phyloP scores from a whole-genome alignment of 2,113 vertebrate species.

The Noctilio leporinus region DNA sequence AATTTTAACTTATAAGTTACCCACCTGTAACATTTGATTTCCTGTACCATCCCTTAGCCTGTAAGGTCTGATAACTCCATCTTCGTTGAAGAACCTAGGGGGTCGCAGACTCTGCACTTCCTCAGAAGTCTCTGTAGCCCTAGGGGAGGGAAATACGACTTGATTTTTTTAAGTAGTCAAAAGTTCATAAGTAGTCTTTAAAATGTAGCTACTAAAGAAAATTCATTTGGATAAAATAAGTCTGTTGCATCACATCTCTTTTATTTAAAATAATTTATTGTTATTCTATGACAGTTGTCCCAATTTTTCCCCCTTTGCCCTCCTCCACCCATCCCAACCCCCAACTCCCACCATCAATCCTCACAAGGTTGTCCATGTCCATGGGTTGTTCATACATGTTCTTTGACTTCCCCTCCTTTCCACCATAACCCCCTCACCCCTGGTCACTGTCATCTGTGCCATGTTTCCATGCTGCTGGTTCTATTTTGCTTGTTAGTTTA shows the following conservation, averaged over 20 bases:
- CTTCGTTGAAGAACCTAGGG: slow-evolving; percentile 94
- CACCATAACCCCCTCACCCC: too few species aligned
- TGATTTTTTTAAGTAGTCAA: neutral
- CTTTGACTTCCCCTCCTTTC: too few species aligned
- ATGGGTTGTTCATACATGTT: too few species aligned
- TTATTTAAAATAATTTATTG: too few species aligned
- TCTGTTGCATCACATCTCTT: neutral
- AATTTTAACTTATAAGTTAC: slow-evolving; percentile 65
- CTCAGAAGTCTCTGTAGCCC: slow-evolving; percentile 91
- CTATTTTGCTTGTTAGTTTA: too few species aligned
- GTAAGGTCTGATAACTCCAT: slow-evolving; percentile 96
- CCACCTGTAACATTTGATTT: slow-evolving; percentile 98
- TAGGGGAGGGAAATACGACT: slow-evolving; percentile 62
- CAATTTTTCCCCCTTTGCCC: too few species aligned
- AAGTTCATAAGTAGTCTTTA: neutral
- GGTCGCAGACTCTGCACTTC: slow-evolving; percentile 91
- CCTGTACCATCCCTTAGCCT: slow-evolving; percentile 91
- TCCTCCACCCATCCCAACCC: too few species aligned
- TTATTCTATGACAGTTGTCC: too few species aligned
- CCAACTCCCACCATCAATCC: too few species aligned
- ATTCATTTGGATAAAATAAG: neutral
- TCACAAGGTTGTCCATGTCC: too few species aligned
- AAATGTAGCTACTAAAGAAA: neutral
- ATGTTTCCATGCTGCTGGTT: too few species aligned
- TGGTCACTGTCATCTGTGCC: too few species aligned